phyloP scores from a whole-genome alignment of 2,888 invertebrate genomes.

The Meandrusa payeni region DNA sequence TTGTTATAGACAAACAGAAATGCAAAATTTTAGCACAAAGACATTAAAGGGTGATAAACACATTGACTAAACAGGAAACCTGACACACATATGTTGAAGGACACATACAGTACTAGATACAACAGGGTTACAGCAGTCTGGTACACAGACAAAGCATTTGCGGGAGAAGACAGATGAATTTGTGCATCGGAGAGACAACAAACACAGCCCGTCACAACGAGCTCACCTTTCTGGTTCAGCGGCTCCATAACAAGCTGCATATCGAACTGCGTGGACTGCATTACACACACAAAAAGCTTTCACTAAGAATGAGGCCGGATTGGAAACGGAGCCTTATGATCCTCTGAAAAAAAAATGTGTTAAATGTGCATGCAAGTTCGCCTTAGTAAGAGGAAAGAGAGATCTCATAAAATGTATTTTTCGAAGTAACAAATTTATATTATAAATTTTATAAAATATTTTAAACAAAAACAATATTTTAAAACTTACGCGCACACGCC shows the following conservation, averaged over 20 bases:
- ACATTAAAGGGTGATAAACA: slow-evolving; percentile 28
- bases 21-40: too few species aligned
- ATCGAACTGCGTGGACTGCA: slow-evolving; percentile 60
- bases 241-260: slow-evolving; percentile 68
- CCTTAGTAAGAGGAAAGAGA: slow-evolving; percentile 26
- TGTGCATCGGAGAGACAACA: slow-evolving; percentile 44
- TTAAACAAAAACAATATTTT: too few species aligned
- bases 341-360: slow-evolving; percentile 76
- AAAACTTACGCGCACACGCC: too few species aligned
- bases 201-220: slow-evolving; percentile 47
- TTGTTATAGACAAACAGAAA: too few species aligned
- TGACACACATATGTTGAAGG: slow-evolving; percentile 6
- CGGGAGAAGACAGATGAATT: slow-evolving; percentile 40
- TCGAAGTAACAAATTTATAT: too few species aligned
- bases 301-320: slow-evolving; percentile 59
- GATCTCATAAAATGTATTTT: not conserved
- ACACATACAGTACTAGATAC: slow-evolving; percentile 23
- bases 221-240: slow-evolving; percentile 73
- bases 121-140: slow-evolving; percentile 32
- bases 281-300: slow-evolving; percentile 70
- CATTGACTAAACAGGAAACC: slow-evolving; percentile 29
- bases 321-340: slow-evolving; percentile 38
- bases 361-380: slow-evolving; percentile 69
- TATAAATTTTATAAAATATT: too few species aligned
- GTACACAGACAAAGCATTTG: slow-evolving; percentile 21